phyloP scores from a whole-genome alignment of 2,888 invertebrate species.

The Eulithis prunata region DNA sequence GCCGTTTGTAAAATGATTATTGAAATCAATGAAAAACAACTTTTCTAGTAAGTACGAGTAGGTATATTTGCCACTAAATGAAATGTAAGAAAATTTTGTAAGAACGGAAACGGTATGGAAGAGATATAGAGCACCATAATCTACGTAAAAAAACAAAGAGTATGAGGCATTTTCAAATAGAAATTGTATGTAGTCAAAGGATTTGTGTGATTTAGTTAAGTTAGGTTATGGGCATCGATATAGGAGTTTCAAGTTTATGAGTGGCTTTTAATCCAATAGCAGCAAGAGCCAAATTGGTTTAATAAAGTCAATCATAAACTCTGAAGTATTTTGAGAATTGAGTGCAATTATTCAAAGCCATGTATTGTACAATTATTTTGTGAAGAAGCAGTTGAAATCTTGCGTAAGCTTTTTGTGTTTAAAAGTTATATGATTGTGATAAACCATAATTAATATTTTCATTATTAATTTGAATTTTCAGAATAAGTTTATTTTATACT shows the following conservation, averaged over 20 bases:
- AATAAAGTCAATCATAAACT: conserved; percentile 14
- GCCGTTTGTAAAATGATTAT: no score
- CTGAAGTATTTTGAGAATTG: conserved; percentile 12
- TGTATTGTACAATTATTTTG: conserved; percentile 5
- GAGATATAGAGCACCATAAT: conserved; percentile 8
- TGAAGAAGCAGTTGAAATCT: not conserved
- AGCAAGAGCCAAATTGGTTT: not conserved
- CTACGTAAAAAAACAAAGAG: conserved; percentile 20
- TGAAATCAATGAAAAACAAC: no score
- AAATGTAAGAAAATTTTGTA: no score
- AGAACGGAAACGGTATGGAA: not conserved
- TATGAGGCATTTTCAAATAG: conserved; percentile 59
- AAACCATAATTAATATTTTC: not conserved
- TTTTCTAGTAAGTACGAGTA: no score
- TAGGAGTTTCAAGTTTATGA: conserved; percentile 8
- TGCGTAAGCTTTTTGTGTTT: conserved; percentile 9
- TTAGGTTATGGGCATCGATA: conserved; percentile 19
- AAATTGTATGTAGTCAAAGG: conserved; percentile 64
- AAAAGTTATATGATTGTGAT: conserved; percentile 11
- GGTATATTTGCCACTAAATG: no score
- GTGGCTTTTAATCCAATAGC: conserved; percentile 2
- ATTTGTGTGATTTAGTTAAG: conserved; percentile 73
- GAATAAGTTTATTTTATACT: no score
- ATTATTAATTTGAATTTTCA: no score
- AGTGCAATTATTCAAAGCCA: conserved; percentile 25